Base-by-base conservation (phyloP, 2,113 vertebrate species). In the Mustelus asterias region DNA sequence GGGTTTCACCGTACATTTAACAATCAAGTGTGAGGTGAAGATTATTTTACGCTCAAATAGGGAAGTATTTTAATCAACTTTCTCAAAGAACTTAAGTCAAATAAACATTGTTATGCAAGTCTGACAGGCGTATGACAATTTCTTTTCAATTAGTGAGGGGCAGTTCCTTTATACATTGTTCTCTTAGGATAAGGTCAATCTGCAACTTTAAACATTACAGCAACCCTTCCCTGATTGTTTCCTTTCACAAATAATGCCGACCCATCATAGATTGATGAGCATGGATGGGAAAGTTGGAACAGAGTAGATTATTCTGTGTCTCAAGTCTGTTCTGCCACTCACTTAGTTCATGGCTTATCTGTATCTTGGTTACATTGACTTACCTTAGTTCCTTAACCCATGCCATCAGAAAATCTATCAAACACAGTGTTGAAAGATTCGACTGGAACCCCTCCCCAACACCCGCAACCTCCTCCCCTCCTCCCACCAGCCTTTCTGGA, bases 1-100 rank as follows among this genome's bases (percentile, higher is more conserved):
- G 89, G 33, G 6, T 58, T 93, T 65, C 60, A 67, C 22, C 14
- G 18, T 93, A 65, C 89, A 93, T 41, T 93, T 93, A 37, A 41
- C 89, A 93, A 37, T 63, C 89, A 93, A 93, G 89, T 93, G 60
- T 37, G 89, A 93, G 16, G 89, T 18, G n/a, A 93, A 93, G 89
- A 63, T n/a, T 65, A 33, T 18, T n/a, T 93, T 93, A 67, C 33
- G n/a, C 33, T 65, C 60, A 63, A 58, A 16, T 16, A n/a, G 88
- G 26, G n/a, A 90, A 60, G 16, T 37, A 63, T 93, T 65, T 93
- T 37, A 93, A 93, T 93, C 60, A 93, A 65, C 37, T 93, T 93
- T 20, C 60, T 60, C 60, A 93, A 92, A 37, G 60, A 93, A 41
- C 18, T 93, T 93, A 22, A 37, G 60, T 37, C 89, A 93, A 93